Percentiles rank a stretch among this genome's conserved stretches.
These are phyloP conservation scores for Haemorhous mexicanus DNA, from an alignment of 2,113 vertebrate species.

Conservation along the genomic window DNA sequence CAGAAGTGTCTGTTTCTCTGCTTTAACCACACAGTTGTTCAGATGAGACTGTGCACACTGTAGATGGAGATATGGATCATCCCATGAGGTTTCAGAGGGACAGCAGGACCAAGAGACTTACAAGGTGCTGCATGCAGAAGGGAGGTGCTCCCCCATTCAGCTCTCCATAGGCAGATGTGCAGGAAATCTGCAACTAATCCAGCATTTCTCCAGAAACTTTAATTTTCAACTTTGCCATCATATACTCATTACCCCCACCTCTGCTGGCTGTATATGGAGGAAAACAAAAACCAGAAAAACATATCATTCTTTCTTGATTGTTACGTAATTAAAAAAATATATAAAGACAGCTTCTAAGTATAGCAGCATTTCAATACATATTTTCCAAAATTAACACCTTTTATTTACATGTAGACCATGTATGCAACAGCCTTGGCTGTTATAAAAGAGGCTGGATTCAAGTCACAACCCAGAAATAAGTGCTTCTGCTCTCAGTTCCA, in stretches of 20 bases:
- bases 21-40: background rate
- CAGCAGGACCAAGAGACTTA: background rate
- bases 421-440: background rate
- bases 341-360: background rate
- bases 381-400: background rate
- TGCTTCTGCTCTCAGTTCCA: background rate
- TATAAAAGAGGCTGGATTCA: background rate
- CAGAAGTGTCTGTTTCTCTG: background rate
- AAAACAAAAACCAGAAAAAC: background rate
- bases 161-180: background rate
- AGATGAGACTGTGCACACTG: rapidly evolving
- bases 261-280: background rate
- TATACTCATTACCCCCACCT: background rate
- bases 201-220: background rate
- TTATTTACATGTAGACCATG: background rate
- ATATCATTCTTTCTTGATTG: background rate
- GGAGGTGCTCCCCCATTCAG: background rate
- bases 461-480: background rate
- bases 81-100: background rate
- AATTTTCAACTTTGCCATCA: background rate
- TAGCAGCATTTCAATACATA: background rate
- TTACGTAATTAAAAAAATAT: background rate
- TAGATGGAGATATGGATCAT: background rate
- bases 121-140: background rate
- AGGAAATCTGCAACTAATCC: background rate